Base-by-base conservation (phyloP, 2,888 invertebrate genomes). In the Yponomeuta plumbellus region DNA sequence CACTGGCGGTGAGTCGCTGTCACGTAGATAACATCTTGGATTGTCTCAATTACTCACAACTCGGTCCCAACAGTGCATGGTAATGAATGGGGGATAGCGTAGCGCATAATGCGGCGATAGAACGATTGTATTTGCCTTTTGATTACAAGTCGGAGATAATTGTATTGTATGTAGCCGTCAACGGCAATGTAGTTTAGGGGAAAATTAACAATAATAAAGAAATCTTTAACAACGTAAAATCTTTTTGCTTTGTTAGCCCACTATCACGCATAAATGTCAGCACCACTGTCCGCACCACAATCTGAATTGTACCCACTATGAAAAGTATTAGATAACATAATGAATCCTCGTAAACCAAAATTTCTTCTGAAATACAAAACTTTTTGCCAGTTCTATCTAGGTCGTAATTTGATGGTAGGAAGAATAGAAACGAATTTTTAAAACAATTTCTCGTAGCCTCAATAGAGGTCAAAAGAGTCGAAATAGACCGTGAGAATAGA, bases 401-500 rank as follows among this genome's bases (percentile, higher is more conserved):
- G 34, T 34, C 5, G 34, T 34, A 5, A 34, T 34, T 34, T 1
- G 34, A 34, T 34, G 34, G 8, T 26, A 26, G 34, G 5, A 6
- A 34, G 8, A 34, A 8, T 6, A 52, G 44, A 52, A 17, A 52
- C 44, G 1, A 17, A 17, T 6, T 52, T 52, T 52, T 52, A 13
- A 52, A 17, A 13, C 13, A 52, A 52, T 52, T 52, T 64, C 23
- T 22, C 52, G 6, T 56, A 23, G 23, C 44, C 64, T 64, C 52
- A 64, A 44, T 64, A 56, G 26, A 64, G 44, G 64, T 64, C 52
- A 64, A 56, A 26, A 56, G 56, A 65, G 56, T 64, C 56, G 26
- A 83, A 84, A 83, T 79, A 80, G 83, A 81, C 77, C 81, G 81
- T 81, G 83, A 80, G 85, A 83, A 81, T 65, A 65, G 57, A 64